Conservation (phyloP, 2,113 vertebrate species). For the Dromas ardeola region DNA sequence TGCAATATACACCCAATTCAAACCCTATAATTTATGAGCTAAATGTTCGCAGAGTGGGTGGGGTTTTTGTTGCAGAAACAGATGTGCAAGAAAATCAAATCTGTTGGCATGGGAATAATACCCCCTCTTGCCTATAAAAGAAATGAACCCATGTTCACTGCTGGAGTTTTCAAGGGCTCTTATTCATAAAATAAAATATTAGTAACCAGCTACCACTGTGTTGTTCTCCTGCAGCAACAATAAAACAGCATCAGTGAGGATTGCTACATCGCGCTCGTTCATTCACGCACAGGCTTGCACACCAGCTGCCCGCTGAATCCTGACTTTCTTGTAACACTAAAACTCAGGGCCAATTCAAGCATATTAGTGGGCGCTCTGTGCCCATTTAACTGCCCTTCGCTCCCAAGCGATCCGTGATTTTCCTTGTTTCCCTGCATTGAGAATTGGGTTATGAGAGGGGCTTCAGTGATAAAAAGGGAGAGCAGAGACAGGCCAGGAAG, state of each 20-base stretch:
- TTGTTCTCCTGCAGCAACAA: constrained; percentile 61
- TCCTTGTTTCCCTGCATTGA: neutral
- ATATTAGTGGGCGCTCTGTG: neutral
- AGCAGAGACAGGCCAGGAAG: neutral
- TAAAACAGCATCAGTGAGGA: constrained; percentile 53
- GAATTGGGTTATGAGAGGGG: neutral
- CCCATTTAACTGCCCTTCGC: neutral
- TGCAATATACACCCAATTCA: constrained; percentile 67
- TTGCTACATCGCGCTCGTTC: neutral
- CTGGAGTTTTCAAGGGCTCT: constrained; percentile 63
- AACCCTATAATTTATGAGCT: constrained; percentile 70
- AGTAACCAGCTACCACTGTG: constrained; percentile 50
- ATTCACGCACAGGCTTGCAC: neutral
- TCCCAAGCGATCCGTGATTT: neutral
- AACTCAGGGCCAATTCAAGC: constrained; percentile 7
- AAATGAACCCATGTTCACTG: constrained; percentile 66
- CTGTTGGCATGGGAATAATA: constrained; percentile 70
- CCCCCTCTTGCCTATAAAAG: constrained; percentile 59
- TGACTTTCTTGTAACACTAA: constrained; percentile 35
- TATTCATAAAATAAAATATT: constrained; percentile 73
- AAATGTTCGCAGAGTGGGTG: constrained; percentile 61
- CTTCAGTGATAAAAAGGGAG: fast-evolving
- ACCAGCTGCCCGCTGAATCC: constrained; percentile 22
- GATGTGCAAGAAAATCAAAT: constrained; percentile 71
- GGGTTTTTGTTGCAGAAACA: constrained; percentile 66